phyloP scores from a whole-genome alignment of 2,888 invertebrate species.

The Eurytoma californica region DNA sequence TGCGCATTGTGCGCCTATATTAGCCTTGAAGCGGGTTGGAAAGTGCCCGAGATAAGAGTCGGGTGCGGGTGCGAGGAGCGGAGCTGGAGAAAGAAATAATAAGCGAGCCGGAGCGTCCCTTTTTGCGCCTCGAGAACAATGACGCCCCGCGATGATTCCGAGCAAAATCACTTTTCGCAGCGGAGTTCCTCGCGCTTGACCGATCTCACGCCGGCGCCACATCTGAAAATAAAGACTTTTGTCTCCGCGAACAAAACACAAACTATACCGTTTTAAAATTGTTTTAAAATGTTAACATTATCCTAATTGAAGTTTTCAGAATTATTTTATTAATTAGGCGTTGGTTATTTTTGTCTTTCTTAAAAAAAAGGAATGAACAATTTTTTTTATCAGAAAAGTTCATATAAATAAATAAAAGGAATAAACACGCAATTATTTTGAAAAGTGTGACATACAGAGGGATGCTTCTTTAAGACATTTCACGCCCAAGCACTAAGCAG shows the following conservation, averaged over 20 bases:
- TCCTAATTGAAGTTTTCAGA: too few species aligned
- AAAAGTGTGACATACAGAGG: too few species aligned
- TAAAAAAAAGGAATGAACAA: too few species aligned
- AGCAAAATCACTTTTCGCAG: slow-evolving; percentile 52
- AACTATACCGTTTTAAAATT: too few species aligned
- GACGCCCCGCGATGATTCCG: slow-evolving; percentile 39
- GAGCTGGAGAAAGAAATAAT: slow-evolving; percentile 39
- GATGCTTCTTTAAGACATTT: neutral
- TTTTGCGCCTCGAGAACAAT: slow-evolving; percentile 57
- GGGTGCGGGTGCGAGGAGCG: slow-evolving; percentile 13
- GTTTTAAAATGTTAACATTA: too few species aligned
- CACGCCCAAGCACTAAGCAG: slow-evolving; percentile 34
- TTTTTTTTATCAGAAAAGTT: too few species aligned
- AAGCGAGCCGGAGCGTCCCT: slow-evolving; percentile 53
- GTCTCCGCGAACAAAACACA: neutral
- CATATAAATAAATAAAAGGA: too few species aligned
- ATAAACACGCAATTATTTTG: too few species aligned
- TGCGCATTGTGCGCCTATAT: neutral
- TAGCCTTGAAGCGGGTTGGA: slow-evolving; percentile 45
- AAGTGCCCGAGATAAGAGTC: slow-evolving; percentile 43
- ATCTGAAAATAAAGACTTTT: slow-evolving; percentile 10
- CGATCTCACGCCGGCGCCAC: neutral
- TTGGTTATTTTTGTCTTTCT: too few species aligned
- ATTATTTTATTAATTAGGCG: too few species aligned
- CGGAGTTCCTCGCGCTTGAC: neutral